These are phyloP conservation scores for Aplodontia rufa DNA, from an alignment of 2,113 vertebrate genomes.

Conservation along the genomic window DNA sequence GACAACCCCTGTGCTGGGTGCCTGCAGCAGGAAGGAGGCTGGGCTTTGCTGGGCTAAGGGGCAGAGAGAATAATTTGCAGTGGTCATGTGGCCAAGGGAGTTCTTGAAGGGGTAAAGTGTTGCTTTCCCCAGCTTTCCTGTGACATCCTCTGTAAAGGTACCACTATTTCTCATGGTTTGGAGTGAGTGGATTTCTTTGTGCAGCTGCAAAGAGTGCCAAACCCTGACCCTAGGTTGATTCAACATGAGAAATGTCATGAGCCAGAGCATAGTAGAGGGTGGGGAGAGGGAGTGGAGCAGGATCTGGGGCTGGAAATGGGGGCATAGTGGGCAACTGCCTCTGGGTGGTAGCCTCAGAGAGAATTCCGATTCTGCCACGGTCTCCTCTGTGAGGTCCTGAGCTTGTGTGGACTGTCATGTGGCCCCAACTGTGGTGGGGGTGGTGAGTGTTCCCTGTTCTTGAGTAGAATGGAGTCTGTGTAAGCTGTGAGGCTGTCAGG, in stretches of 20 bases:
- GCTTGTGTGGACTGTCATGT: not conserved
- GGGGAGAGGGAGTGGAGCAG: not conserved
- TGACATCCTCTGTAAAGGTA: not conserved
- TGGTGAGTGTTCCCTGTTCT: not conserved
- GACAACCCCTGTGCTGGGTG: not conserved
- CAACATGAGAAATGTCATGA: conserved; percentile 12
- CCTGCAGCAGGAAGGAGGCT: not conserved
- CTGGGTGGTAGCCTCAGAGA: not conserved
- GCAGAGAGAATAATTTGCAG: not conserved
- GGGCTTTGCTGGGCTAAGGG: not conserved
- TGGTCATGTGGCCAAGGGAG: not conserved
- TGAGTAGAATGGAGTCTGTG: not conserved
- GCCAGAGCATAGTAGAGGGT: not conserved
- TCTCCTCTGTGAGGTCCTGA: not conserved
- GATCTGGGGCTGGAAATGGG: not conserved
- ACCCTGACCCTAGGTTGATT: not conserved
- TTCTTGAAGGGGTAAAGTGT: not conserved
- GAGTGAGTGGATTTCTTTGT: conserved; percentile 10
- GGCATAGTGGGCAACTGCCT: not conserved
- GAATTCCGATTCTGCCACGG: not conserved
- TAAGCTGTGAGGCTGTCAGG: not conserved
- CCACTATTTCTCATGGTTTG: not conserved
- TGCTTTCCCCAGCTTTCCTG: not conserved
- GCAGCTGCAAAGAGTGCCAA: not conserved
- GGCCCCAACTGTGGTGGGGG: not conserved